Percentiles rank a stretch among this genome's conserved stretches.
Evolutionary conservation across 1,140 invertebrate species (phyloP).

Genomic region (Oryzaephilus surinamensis): DNA sequence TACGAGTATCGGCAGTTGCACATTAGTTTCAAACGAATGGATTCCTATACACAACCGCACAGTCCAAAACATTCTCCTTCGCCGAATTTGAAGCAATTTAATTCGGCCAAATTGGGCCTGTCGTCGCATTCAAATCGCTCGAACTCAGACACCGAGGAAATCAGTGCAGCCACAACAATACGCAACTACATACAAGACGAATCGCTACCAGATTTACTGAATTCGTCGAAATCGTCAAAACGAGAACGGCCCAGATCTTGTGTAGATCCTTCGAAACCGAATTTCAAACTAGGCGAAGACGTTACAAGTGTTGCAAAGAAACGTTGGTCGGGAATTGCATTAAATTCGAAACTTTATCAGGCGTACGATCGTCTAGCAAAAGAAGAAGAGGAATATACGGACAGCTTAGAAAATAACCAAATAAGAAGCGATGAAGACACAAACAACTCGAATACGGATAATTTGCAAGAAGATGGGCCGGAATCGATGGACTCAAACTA

Average conservation of each 20-base stretch:
- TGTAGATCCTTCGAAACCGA: conserved; percentile 43
- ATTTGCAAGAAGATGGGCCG: conserved; percentile 19
- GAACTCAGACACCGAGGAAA: conserved; percentile 38
- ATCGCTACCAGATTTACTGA: conserved; percentile 42
- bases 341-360: conserved; percentile 57
- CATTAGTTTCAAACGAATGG: conserved; percentile 60
- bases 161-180: conserved; percentile 28
- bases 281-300: conserved; percentile 43
- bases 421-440: background rate
- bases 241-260: conserved; percentile 54
- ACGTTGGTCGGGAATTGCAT: conserved; percentile 60
- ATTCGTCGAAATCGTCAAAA: conserved; percentile 43
- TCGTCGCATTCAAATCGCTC: conserved; percentile 44
- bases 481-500: conserved; percentile 32
- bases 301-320: conserved; percentile 48
- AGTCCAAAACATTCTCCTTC: conserved; percentile 30
- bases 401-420: conserved; percentile 47
- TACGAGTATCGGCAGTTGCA: conserved; percentile 69
- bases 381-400: conserved; percentile 61
- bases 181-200: conserved; percentile 33
- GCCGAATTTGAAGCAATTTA: conserved; percentile 39
- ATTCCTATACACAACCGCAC: conserved; percentile 33
- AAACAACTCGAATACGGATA: conserved; percentile 19
- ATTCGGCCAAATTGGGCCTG: conserved; percentile 43
- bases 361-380: conserved; percentile 57